Evolutionary conservation across 2,113 vertebrate genomes (phyloP).

Genomic region (Eclectus roratus): DNA sequence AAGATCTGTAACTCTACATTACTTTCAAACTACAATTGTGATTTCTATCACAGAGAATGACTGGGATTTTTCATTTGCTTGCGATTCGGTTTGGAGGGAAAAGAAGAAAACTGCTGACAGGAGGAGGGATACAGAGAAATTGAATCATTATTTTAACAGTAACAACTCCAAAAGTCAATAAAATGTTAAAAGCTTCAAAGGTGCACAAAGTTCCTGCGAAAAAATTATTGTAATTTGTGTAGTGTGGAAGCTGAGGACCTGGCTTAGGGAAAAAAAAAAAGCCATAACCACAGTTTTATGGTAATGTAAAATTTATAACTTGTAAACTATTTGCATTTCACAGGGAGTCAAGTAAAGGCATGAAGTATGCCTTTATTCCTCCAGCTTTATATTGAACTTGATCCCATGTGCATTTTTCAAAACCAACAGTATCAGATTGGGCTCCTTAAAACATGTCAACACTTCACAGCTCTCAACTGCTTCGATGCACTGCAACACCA

Average conservation of each 20-base stretch:
- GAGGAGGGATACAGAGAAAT: background rate
- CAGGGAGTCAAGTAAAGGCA: background rate
- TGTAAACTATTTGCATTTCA: background rate
- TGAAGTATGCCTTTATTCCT: background rate
- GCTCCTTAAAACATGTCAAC: background rate
- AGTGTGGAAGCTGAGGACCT: background rate
- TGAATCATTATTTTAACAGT: background rate
- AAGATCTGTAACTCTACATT: background rate
- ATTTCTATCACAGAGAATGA: background rate
- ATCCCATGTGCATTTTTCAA: background rate
- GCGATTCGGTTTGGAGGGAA: background rate
- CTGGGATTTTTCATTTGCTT: background rate
- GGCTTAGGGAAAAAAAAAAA: rapidly evolving
- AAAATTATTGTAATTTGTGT: background rate
- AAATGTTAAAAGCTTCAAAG: background rate
- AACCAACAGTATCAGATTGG: background rate
- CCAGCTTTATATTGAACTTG: background rate
- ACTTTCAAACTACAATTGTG: background rate
- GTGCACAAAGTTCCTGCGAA: background rate
- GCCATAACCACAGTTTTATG: background rate
- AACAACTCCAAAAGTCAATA: background rate
- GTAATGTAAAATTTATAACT: background rate
- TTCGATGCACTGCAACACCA: background rate
- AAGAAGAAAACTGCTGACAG: background rate
- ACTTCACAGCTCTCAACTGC: background rate